phyloP scores from a whole-genome alignment of 1,140 invertebrate species.

The Drosophila setifemur region DNA sequence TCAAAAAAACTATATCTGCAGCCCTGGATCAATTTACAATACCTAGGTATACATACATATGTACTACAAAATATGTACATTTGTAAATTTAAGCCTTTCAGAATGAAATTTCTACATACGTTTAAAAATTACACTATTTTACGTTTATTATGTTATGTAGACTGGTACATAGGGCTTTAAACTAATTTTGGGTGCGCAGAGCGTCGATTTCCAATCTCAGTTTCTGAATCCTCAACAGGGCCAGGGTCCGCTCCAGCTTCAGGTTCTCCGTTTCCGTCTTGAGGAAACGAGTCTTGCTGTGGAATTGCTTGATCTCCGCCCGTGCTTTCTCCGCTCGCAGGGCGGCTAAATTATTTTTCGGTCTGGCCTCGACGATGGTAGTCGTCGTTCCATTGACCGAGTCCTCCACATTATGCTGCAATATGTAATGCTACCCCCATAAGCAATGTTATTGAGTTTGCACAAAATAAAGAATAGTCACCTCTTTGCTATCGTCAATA shows the following conservation, averaged over 20 bases:
- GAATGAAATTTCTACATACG: not conserved
- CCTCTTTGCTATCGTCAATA: slow-evolving; percentile 23
- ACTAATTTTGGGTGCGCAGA: slow-evolving; percentile 5
- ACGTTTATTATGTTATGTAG: not conserved
- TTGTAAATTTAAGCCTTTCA: not conserved
- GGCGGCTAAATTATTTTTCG: slow-evolving; percentile 13
- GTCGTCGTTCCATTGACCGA: not conserved
- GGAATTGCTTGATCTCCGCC: slow-evolving; percentile 35
- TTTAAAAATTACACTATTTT: not conserved
- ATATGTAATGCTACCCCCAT: not conserved
- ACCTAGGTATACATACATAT: not conserved
- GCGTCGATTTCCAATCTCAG: slow-evolving; percentile 36
- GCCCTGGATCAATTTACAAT: not conserved
- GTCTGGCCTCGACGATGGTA: slow-evolving; percentile 1
- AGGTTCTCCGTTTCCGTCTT: slow-evolving; percentile 41
- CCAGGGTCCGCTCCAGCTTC: slow-evolving; percentile 30
- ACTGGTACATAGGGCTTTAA: not conserved
- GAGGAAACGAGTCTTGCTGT: slow-evolving; percentile 34
- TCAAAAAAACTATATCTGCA: not conserved
- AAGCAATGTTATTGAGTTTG: not conserved
- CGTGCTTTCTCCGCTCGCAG: slow-evolving; percentile 26
- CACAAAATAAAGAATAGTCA: not conserved
- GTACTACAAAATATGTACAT: not conserved
- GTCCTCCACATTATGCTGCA: slow-evolving; percentile 9
- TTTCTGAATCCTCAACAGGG: slow-evolving; percentile 29